Base-by-base conservation (phyloP, 1,140 invertebrate species). In the Nasonia vitripennis region DNA sequence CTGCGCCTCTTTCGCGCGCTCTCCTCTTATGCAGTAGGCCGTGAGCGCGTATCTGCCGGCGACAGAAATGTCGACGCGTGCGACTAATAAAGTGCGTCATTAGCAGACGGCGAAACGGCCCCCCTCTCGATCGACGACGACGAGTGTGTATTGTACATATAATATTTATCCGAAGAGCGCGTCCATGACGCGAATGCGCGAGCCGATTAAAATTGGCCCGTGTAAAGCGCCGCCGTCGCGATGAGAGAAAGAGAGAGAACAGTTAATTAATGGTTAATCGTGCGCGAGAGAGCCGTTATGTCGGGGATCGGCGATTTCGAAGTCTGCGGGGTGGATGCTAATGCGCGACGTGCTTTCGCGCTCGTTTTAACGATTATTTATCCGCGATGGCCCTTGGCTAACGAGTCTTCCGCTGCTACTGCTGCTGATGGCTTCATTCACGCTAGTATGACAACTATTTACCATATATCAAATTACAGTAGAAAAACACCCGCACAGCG, bases 1-100 rank as follows among this genome's bases (percentile, higher is more conserved):
- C 91, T 84, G 88, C 88, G 88, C 88, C 87, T 89, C 87, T 89
- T 87, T 71, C 6, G 12, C 34, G 37, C 62, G 4, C 41, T 31
- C 48, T 62, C 78, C 10, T n/a, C 12, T 73, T 67, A 4, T 67
- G 62, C 34, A 6, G 34, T 37, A 37, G 34, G 34, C 11, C 67
- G 67, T 9, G 27, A 27, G 27, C 27, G 78, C 85, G 89, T 89
- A 86, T 83, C 91, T 92, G 91, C 90, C 90, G 89, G 83, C 89
- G 89, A 91, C 92, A 93, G 91, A 93, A 91, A 92, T 91, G 92
- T 62, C 68, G 68, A 92, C 89, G 41, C 41, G 88, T 89, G 41
- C 41, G 88, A 89, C 89, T 90, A 92, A 93, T 92, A 92, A 93
- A 93, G 91, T 92, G 90, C 90, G 92, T 91, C 90, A 88, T 87